Evolutionary conservation across 2,113 vertebrate genomes (phyloP), one percentile per base, ranked within the genome.

Genomic region (Notarius lentiginosus): DNA sequence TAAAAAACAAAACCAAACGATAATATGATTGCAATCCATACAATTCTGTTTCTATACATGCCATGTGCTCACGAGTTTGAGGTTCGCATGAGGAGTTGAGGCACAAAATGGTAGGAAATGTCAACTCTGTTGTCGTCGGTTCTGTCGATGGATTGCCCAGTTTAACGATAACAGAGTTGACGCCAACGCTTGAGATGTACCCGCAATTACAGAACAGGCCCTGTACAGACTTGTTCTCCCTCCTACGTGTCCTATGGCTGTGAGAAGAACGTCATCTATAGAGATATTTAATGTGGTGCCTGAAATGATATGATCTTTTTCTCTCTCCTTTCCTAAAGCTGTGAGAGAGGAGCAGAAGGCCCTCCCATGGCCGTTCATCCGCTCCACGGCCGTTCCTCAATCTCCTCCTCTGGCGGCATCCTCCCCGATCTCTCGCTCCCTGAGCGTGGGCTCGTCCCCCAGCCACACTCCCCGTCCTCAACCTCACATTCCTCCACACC

Each of bases 301-400:
- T 20, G 15, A 47, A 66, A 51, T 51, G 41, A 18, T 47, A 4
- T 65, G 41, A 24, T 22, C 47, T 86, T 11, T 79, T 14, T 73
- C 72, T 73, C 17, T 63, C 56, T 56, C 20, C 18, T 20, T 68
- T 47, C 56, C 30, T 30, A 2, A 88, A 98, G 97, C 92, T 90
- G 92, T 97, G 15, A 95, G 94, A 84, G 95, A 95, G 88, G 94
- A 96, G 87, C 96, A 96, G 87, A 92, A 82, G 89, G 95, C 91
- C 53, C 96, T 92, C 14, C 97, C 97, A 0, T 98, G 97, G 97
- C 97, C 97, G 0, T 96, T 98, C 20, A 94, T 93, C 85, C 92
- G 89, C 65, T 94, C 93, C 0, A 94, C 93, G 41, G 91, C 73
- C 86, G 87, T 88, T 30, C 93, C 92, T 58, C 92, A 77, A 47